A percentile compares a stretch with the other conserved stretches of the same genome.
Evolutionary conservation across 2,113 vertebrate species (phyloP).

Genomic region (Crocuta crocuta): DNA sequence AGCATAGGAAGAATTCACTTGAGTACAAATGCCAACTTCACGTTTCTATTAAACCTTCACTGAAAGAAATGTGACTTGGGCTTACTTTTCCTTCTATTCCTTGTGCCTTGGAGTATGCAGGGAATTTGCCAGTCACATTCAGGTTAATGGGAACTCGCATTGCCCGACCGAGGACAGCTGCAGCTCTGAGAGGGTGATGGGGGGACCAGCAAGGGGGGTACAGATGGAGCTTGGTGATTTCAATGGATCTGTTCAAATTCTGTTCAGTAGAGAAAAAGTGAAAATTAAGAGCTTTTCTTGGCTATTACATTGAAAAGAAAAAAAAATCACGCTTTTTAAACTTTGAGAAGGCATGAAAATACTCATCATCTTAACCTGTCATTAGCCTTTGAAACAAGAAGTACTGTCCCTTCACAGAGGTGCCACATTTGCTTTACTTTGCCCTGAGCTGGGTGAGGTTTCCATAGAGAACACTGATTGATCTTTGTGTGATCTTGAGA

Average conservation of each 20-base stretch:
- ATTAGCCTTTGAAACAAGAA: slow-evolving; percentile 59
- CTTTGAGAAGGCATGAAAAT: slow-evolving; percentile 31
- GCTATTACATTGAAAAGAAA: neutral
- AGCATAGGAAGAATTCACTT: slow-evolving; percentile 49
- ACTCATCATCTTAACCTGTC: neutral
- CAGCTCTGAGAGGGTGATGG: slow-evolving; percentile 12
- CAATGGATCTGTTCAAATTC: slow-evolving; percentile 6
- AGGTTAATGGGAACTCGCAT: slow-evolving; percentile 28
- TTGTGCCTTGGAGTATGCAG: slow-evolving; percentile 3
- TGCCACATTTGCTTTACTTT: slow-evolving; percentile 54
- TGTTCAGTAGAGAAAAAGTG: slow-evolving; percentile 45
- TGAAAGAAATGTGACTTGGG: slow-evolving; percentile 48
- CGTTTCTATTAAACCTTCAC: slow-evolving; percentile 59
- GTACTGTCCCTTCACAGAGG: slow-evolving; percentile 26
- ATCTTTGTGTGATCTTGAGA: slow-evolving; percentile 72
- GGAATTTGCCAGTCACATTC: slow-evolving; percentile 41
- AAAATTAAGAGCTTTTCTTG: slow-evolving; percentile 40
- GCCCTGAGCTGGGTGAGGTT: slow-evolving; percentile 35
- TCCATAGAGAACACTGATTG: slow-evolving; percentile 72
- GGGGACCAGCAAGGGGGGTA: slow-evolving; percentile 4
- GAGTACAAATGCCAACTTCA: slow-evolving; percentile 52
- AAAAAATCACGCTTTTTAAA: slow-evolving; percentile 18
- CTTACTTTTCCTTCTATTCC: slow-evolving; percentile 26
- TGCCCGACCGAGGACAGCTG: slow-evolving; percentile 29
- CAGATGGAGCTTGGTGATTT: neutral